Conservation (phyloP, 2,888 invertebrate species). For the Nephrocerus scutellatus region DNA sequence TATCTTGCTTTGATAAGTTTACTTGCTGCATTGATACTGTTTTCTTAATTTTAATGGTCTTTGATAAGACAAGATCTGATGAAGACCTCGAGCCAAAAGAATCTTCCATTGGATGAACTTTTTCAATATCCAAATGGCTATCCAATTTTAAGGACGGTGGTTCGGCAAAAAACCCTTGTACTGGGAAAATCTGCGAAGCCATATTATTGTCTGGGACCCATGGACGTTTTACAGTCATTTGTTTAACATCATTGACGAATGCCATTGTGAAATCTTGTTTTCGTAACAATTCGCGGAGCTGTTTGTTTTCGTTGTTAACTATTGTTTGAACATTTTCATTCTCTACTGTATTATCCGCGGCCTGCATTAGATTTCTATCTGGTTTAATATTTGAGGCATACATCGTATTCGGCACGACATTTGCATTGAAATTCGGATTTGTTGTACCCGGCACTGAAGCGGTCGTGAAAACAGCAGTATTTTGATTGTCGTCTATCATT, state of each 20-base stretch:
- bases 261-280: slow-evolving; percentile 22
- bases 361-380: slow-evolving; percentile 6
- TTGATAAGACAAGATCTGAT: too few species aligned
- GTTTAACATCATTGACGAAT: slow-evolving; percentile 1
- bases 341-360: slow-evolving; percentile 6
- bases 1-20: too few species aligned
- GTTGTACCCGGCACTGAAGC: slow-evolving; percentile 53
- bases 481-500: not conserved
- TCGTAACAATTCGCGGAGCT: slow-evolving; percentile 28
- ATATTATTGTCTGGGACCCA: too few species aligned
- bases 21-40: too few species aligned
- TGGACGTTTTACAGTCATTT: too few species aligned
- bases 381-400: slow-evolving; percentile 11
- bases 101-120: too few species aligned
- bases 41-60: too few species aligned
- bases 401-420: slow-evolving; percentile 25
- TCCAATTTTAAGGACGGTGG: too few species aligned
- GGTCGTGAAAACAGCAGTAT: slow-evolving; percentile 23
- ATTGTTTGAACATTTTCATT: slow-evolving; percentile 22
- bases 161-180: too few species aligned
- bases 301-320: slow-evolving; percentile 26
- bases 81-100: too few species aligned
- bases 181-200: too few species aligned
- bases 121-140: slow-evolving; percentile 16
- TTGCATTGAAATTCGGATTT: slow-evolving; percentile 49